A percentile compares a stretch with the other conserved stretches of the same genome.
Conservation (phyloP, 1,140 invertebrate genomes). For the Microvelia longipes region DNA sequence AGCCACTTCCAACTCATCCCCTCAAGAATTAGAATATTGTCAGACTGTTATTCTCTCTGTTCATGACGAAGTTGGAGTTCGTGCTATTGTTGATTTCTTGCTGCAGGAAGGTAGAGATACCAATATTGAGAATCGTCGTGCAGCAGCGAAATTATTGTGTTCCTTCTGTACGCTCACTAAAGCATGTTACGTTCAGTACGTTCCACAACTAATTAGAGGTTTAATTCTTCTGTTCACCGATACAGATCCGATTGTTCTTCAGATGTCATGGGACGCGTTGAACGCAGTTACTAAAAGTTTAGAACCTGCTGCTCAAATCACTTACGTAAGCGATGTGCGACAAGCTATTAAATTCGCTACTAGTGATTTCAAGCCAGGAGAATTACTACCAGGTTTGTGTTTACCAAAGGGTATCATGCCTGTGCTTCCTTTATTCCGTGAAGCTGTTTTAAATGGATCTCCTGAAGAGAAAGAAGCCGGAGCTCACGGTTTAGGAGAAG, state of each 20-base stretch:
- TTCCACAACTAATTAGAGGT: conserved; percentile 73
- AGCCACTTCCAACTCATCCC: conserved; percentile 46
- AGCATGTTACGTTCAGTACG: conserved; percentile 70
- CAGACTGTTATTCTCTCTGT: conserved; percentile 83
- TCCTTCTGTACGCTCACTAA: conserved; percentile 78
- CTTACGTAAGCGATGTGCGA: conserved; percentile 72
- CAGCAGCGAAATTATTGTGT: conserved; percentile 72
- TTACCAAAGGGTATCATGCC: conserved; percentile 87
- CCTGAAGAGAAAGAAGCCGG: conserved; percentile 91
- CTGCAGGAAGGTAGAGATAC: conserved; percentile 58
- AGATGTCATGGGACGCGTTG: conserved; percentile 76
- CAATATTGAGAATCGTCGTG: conserved; percentile 42
- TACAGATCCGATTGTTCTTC: conserved; percentile 52
- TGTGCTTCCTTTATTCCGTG: conserved; percentile 84
- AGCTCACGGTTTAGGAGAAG: conserved; percentile 81
- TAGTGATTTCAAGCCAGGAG: conserved; percentile 65
- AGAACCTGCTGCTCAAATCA: conserved; percentile 38
- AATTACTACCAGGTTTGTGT: conserved; percentile 83
- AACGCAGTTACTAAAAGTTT: conserved; percentile 63
- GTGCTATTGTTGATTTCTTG: conserved; percentile 79
- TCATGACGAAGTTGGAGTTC: conserved; percentile 68
- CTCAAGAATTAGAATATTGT: conserved; percentile 78
- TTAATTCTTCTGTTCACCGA: conserved; percentile 75
- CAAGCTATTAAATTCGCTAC: conserved; percentile 81
- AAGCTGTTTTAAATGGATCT: conserved; percentile 84